Evolutionary conservation across 2,113 vertebrate species (phyloP).

Genomic region (Nematolebias whitei): DNA sequence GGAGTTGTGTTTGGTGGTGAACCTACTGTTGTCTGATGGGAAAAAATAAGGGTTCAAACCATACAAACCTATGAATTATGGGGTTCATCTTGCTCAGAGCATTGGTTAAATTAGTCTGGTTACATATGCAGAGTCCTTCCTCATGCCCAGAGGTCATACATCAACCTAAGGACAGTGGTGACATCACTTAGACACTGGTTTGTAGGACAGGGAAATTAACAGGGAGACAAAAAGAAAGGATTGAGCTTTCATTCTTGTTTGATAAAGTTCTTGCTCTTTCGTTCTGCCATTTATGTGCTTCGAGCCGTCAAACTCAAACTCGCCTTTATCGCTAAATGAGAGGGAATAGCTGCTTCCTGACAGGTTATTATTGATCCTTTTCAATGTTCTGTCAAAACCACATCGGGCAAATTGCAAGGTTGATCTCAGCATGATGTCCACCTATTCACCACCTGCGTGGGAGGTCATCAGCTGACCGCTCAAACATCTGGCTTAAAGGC

Average conservation of each 20-base stretch:
- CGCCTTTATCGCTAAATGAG: conserved; percentile 61
- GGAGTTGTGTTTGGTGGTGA: conserved; percentile 56
- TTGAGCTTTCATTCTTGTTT: background rate
- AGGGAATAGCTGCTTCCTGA: conserved; percentile 58
- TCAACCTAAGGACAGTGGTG: conserved; percentile 59
- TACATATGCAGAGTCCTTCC: conserved; percentile 77
- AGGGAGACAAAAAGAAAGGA: conserved; percentile 16
- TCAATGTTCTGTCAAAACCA: conserved; percentile 67
- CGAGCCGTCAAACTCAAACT: conserved; percentile 41
- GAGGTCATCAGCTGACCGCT: conserved; percentile 65
- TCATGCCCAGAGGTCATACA: conserved; percentile 64
- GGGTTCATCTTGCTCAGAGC: conserved; percentile 75
- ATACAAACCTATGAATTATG: conserved; percentile 77
- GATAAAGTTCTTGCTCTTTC: conserved; percentile 4
- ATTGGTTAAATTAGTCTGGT: conserved; percentile 80
- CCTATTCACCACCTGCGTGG: conserved; percentile 56
- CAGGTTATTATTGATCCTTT: conserved; percentile 76
- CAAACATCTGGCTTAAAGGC: conserved; percentile 65
- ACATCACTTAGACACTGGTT: conserved; percentile 50
- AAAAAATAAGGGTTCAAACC: conserved; percentile 78
- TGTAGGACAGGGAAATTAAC: conserved; percentile 41
- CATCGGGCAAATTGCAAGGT: conserved; percentile 64
- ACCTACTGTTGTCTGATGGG: conserved; percentile 71
- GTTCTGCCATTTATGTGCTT: conserved; percentile 21
- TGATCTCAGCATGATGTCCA: conserved; percentile 59